Evolutionary conservation across 2,888 invertebrate genomes (phyloP).

Genomic region (Allolobophora icterica): DNA sequence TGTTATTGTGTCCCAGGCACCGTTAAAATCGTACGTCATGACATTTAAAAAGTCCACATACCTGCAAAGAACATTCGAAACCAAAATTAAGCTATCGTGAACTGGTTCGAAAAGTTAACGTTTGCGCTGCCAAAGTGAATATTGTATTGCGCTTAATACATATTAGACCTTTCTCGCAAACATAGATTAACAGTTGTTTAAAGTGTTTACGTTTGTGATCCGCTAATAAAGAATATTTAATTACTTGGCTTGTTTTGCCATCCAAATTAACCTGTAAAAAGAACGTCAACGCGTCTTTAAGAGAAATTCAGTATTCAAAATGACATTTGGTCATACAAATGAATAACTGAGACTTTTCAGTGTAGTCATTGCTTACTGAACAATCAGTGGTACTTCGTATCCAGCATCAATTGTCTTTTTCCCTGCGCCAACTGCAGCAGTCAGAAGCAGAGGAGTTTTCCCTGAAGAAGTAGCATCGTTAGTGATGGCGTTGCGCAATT

Average conservation of each 20-base stretch:
- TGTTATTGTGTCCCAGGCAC: constrained; percentile 58
- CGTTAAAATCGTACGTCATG: constrained; percentile 63
- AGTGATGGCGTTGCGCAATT: background rate
- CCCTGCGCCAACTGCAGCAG: constrained; percentile 38
- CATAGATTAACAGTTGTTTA: too few species aligned
- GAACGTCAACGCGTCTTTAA: too few species aligned
- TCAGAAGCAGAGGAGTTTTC: constrained; percentile 17
- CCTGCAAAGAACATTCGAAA: constrained; percentile 42
- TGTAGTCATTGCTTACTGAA: constrained; percentile 11
- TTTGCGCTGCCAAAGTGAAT: too few species aligned
- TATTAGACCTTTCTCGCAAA: too few species aligned
- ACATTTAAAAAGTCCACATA: constrained; percentile 55
- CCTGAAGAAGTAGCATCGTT: background rate
- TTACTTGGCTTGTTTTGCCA: too few species aligned
- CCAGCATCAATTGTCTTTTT: constrained; percentile 35
- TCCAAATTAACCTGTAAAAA: too few species aligned
- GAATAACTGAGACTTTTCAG: too few species aligned
- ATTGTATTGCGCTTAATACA: too few species aligned
- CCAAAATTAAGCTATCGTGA: background rate
- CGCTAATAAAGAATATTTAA: too few species aligned
- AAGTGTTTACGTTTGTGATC: too few species aligned
- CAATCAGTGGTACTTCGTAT: constrained; percentile 31
- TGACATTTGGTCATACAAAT: too few species aligned
- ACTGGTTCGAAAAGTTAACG: background rate
- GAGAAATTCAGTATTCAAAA: too few species aligned